Evolutionary conservation across 2,888 invertebrate species (phyloP), one percentile per base, ranked within the genome.

Genomic region (Tachystola acroxantha): DNA sequence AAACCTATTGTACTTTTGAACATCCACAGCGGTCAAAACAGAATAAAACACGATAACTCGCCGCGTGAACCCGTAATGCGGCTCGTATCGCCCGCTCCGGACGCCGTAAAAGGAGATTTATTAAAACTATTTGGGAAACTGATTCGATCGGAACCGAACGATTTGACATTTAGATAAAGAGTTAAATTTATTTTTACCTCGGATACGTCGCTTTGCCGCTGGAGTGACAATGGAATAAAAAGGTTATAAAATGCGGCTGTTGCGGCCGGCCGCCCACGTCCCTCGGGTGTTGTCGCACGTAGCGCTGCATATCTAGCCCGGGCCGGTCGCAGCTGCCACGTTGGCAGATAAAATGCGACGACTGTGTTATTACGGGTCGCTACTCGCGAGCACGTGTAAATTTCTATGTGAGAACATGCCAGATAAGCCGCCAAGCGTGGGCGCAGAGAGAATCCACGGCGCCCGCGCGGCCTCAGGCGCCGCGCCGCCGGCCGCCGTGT

Each of bases 101-200:
- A 52, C 70, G 71, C 78, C 67, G 82, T 86, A 84, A 86, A 86
- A 85, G 82, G 84, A 85, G 86, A 86, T 86, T 86, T 86, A 86
- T 86, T 85, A 80, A 85, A 86, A 86, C 85, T 85, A 85, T 86
- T 86, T 81, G 79, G 40, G 78, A 76, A 80, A 86, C 86, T 75
- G 85, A 86, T 85, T 81, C 86, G 85, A 86, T 86, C 85, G 86
- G 70, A 78, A 75, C 72, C 74, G 80, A 76, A 82, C 82, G 86
- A 86, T 86, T 86, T 86, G 86, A 86, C 86, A 82, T 86, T 85
- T 80, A 86, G 86, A 86, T 86, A 86, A 86, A 84, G 73, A 77
- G 68, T 80, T 67, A 82, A 84, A 86, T 86, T 86, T 86, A 85
- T 86, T 80, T 81, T 82, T 75, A 71, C 74, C 75, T 75, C 70